These are phyloP conservation scores for Tupaia tana DNA, from an alignment of 2,113 vertebrate genomes.

Conservation along the genomic window DNA sequence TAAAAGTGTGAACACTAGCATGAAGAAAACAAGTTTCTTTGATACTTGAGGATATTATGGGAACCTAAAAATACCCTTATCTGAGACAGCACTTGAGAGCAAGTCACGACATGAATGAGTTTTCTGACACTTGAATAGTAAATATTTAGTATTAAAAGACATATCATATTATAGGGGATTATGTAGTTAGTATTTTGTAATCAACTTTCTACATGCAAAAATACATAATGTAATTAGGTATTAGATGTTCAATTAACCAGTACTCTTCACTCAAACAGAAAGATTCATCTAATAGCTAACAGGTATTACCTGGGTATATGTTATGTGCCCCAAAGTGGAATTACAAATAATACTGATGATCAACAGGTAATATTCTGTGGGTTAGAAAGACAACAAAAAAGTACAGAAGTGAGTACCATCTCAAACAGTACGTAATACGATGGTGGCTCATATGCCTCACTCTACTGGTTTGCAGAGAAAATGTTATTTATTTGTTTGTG, in stretches of 20 bases:
- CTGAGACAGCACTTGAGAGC: background rate
- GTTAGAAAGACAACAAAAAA: background rate
- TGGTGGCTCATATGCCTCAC: background rate
- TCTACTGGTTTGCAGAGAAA: background rate
- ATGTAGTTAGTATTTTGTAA: background rate
- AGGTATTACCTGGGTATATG: background rate
- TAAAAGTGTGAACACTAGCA: background rate
- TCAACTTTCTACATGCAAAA: background rate
- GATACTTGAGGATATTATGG: background rate
- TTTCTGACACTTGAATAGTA: background rate
- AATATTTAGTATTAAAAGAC: background rate
- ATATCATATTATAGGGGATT: background rate
- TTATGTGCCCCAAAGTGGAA: background rate
- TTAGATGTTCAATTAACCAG: background rate
- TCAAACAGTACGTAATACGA: background rate
- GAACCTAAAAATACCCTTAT: background rate
- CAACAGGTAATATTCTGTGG: background rate
- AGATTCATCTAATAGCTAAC: background rate
- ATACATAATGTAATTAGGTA: background rate
- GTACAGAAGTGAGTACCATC: background rate
- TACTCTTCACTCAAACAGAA: background rate
- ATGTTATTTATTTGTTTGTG: background rate
- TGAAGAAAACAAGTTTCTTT: background rate
- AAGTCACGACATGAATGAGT: background rate
- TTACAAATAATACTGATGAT: background rate